These are phyloP conservation scores for Odontothrips loti DNA, from an alignment of 2,888 invertebrate genomes.

Conservation along the genomic window DNA sequence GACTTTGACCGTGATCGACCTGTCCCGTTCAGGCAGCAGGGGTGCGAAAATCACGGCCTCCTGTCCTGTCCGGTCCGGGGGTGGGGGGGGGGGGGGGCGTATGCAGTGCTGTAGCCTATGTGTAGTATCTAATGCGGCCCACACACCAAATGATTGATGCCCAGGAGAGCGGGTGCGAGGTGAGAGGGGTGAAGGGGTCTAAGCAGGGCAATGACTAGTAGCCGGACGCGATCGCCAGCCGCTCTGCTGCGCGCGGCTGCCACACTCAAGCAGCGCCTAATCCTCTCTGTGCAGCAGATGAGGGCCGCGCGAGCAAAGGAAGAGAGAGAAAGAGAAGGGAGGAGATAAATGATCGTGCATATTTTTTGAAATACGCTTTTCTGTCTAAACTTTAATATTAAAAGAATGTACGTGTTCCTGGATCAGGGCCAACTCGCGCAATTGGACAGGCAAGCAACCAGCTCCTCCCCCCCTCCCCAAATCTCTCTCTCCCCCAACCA, in stretches of 20 bases:
- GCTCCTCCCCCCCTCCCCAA: background rate
- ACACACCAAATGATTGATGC: background rate
- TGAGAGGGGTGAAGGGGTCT: background rate
- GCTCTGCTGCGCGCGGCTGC: background rate
- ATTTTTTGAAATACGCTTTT: conserved; percentile 15
- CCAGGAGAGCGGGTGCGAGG: background rate
- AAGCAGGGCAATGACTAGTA: conserved; percentile 20
- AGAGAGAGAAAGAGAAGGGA: background rate
- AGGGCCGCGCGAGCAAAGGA: too few species aligned
- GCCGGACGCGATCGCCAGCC: background rate
- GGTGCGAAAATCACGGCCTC: too few species aligned
- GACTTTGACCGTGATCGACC: too few species aligned
- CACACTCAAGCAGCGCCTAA: background rate
- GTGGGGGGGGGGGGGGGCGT: too few species aligned
- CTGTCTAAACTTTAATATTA: conserved; percentile 17
- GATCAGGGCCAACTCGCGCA: conserved; percentile 3
- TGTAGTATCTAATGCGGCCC: background rate
- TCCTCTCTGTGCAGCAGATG: background rate
- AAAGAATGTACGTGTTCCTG: conserved; percentile 18
- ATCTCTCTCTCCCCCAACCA: background rate
- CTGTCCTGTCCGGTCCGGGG: too few species aligned
- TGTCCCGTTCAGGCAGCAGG: too few species aligned
- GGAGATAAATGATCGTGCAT: background rate
- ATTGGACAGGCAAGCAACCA: background rate
- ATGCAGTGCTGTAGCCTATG: background rate